Evolutionary conservation across 2,113 vertebrate genomes (phyloP), one percentile per base, ranked within the genome.

Genomic region (Nestor notabilis): DNA sequence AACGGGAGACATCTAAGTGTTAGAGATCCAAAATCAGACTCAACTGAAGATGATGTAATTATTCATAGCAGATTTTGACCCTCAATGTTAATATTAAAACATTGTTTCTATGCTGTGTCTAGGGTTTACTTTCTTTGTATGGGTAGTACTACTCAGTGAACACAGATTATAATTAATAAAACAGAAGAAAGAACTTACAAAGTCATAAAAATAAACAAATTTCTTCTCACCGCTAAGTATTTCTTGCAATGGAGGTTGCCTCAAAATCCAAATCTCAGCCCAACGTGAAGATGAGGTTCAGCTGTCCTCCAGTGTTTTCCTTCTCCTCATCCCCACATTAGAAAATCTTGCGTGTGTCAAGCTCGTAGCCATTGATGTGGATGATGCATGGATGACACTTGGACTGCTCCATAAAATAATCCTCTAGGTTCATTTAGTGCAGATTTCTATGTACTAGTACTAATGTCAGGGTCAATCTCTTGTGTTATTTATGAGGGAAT

Each of bases 261-360:
- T 89, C 35, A 46, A 91, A 94, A 83, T 80, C 24, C 5, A 15
- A n/a, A 35, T 46, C 44, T 70, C 46, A 53, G 23, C 10, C 29
- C 35, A 80, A 4, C 0, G 0, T 41, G 53, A 60, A 52, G n/a
- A 27, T 55, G 33, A 53, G 14, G 31, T 64, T 71, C 44, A 55
- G 4, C 24, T 83, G 35, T 83, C 33, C 15, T 49, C n/a, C 46
- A 23, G 27, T 55, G 23, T 89, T 72, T 41, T 12, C 7, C 23
- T 74, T 55, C 55, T 78, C 9, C 23, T 69, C 23, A 20, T 77
- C 37, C 61, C 16, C 46, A 35, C 16, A 19, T 43, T 31, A 52
- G 70, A 17, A 35, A 69, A 80, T 6, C 16, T 60, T 33, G 16
- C 77, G 19, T 41, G 16, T 91, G 37, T 87, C 29, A 35, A 2